Evolutionary conservation across 2,797 vertebrate species (phyloP), one percentile per base, ranked within the genome.

Genomic region (Liparis tanakae): DNA sequence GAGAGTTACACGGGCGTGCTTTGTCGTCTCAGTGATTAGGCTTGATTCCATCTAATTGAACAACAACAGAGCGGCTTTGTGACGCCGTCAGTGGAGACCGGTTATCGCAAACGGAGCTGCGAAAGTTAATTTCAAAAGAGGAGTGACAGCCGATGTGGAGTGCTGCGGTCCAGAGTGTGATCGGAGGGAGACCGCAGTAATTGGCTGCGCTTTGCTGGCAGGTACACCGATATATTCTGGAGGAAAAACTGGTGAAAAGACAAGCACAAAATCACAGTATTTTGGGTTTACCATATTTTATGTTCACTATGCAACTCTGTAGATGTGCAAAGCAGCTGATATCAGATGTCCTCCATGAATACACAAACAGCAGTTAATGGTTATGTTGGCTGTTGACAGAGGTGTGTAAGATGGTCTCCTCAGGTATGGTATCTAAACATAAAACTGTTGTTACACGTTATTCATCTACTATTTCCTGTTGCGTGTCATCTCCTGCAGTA

Each of bases 21-120:
- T 72, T 22, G 70, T 58, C 33, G 5, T 77, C 56, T 37, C 18
- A 14, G 30, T 70, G 66, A 85, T 83, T 75, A 67, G 36, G 22
- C 61, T 51, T 9, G 72, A 87, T 84, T 80, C 51, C 13, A 62
- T 79, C 67, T 57, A 74, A 74, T 30, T 53, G 72, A 66, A 86
- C 25, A 76, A 85, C 67, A 81, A 62, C 67, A 46, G 53, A 59
- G 61, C 60, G 48, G 71, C 54, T 85, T 41, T 54, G 59, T 72
- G 63, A 74, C 46, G 65, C 69, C 22, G 17, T 54, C 3, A 25
- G 66, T 6, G 30, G 50, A 61, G 58, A 72, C 43, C 63, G 9
- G 61, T 67, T 55, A 74, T 82, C 66, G 18, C 39, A 41, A 64
- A 65, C 44, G 63, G 15, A 53, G 60, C 53, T 46, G 33, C 44